phyloP scores from a whole-genome alignment of 2,888 invertebrate species.

The Brachypalpus laphriformis region DNA sequence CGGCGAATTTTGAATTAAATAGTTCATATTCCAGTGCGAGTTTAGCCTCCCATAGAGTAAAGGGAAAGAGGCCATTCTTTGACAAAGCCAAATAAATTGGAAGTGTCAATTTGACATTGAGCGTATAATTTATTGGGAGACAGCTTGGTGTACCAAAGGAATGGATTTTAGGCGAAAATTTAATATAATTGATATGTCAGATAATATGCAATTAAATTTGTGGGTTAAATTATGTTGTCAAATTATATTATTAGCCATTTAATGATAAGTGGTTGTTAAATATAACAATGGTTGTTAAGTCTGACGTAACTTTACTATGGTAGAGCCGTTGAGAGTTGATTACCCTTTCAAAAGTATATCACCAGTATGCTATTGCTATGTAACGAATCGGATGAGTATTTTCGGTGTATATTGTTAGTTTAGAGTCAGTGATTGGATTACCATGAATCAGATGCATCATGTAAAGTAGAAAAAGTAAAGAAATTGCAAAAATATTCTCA shows the following conservation, averaged over 20 bases:
- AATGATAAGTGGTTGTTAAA: background rate
- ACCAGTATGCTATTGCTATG: too few relatives aligned
- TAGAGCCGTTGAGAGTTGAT: background rate
- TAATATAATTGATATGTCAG: conserved; percentile 7
- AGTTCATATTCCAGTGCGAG: background rate
- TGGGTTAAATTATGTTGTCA: background rate
- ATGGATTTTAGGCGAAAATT: background rate
- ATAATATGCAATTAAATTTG: background rate
- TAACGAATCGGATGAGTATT: too few relatives aligned
- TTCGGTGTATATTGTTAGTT: too few relatives aligned
- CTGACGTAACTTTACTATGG: background rate
- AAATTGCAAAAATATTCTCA: too few relatives aligned
- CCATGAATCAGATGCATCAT: too few relatives aligned
- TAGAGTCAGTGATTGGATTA: too few relatives aligned
- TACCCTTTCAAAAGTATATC: too few relatives aligned
- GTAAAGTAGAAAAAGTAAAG: too few relatives aligned
- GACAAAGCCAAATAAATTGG: conserved; percentile 28
- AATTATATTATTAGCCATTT: background rate
- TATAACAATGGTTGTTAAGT: background rate
- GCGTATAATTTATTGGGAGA: background rate
- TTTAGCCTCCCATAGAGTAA: background rate
- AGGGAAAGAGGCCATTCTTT: background rate
- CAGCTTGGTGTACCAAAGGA: background rate
- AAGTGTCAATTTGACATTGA: conserved; percentile 21
- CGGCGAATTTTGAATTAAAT: background rate